Evolutionary conservation across 1,140 invertebrate species (phyloP), one percentile per base, ranked within the genome.

Genomic region (Choristoneura fumiferana): DNA sequence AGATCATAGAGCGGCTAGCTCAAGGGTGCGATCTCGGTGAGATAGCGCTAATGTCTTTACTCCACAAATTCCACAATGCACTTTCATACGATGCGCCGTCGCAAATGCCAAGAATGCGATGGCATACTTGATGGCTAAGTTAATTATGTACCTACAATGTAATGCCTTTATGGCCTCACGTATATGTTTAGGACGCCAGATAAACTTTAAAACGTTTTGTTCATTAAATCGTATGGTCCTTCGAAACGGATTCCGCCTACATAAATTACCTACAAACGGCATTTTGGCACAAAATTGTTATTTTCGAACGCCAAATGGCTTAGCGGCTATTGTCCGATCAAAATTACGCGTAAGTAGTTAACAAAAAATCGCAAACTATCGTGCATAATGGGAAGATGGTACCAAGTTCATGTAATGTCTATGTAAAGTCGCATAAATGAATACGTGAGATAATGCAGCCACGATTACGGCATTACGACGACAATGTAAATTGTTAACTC

Each of bases 401-500:
- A 49, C 17, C 14, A 9, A 12, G n/a, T 49, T 29, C 14, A 45
- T 45, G n/a, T 49, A 49, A 49, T 49, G 18, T 49, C 10, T 49
- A 33, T 49, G 43, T 22, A 45, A n/a, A 18, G 18, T 49, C 43
- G 18, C 18, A 29, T 33, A 29, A 29, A 6, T 29, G 39, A 15
- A 15, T 10, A 67, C 55, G 58, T 63, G 54, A 38, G 59, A 68
- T 70, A 73, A 38, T 29, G 22, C 17, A 38, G 43, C 33, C 22
- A 36, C 49, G 29, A 56, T 57, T 36, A 49, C 45, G 45, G 36
- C 35, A 45, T 59, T 63, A 57, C 45, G 65, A 67, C 53, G 57
- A 73, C 75, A 77, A 74, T 75, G 52, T 63, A 62, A 68, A 60
- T 64, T 62, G 67, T 71, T 65, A 63, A 63, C 45, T 57, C 54